These are phyloP conservation scores for Zosterops japonicus DNA, from an alignment of 2,113 vertebrate genomes.

Conservation along the genomic window DNA sequence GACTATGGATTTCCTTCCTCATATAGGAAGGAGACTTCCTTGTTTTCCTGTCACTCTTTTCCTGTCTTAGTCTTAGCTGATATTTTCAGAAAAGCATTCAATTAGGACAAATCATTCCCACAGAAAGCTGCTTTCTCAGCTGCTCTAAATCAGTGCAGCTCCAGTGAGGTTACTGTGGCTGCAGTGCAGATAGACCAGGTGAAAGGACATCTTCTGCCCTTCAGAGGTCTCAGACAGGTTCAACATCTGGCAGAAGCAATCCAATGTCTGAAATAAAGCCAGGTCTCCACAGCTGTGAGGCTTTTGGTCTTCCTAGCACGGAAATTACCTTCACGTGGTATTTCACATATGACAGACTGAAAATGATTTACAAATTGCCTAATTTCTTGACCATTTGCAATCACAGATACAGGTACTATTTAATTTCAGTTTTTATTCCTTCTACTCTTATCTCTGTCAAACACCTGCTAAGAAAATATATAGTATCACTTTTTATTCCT, in stretches of 20 bases:
- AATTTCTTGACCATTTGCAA: neutral
- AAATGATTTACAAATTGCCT: neutral
- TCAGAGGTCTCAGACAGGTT: neutral
- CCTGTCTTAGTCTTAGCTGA: neutral
- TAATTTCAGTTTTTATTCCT: slow-evolving; percentile 6
- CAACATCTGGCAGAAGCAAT: neutral
- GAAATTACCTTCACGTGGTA: neutral
- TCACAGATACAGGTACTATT: neutral
- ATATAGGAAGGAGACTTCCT: neutral
- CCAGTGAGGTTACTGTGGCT: neutral
- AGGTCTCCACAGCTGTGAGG: neutral
- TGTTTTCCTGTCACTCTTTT: neutral
- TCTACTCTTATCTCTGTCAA: slow-evolving; percentile 28
- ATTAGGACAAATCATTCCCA: fast-evolving
- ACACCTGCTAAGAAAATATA: slow-evolving; percentile 8
- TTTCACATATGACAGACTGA: neutral
- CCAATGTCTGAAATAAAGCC: neutral
- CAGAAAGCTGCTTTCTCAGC: neutral
- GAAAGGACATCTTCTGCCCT: neutral
- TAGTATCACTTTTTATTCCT: neutral
- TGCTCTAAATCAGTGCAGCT: neutral
- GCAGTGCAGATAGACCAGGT: neutral
- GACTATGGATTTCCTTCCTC: neutral
- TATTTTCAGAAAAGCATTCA: neutral
- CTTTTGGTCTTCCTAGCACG: neutral